Conservation (phyloP, 2,888 invertebrate genomes). For the Clitarchus hookeri region DNA sequence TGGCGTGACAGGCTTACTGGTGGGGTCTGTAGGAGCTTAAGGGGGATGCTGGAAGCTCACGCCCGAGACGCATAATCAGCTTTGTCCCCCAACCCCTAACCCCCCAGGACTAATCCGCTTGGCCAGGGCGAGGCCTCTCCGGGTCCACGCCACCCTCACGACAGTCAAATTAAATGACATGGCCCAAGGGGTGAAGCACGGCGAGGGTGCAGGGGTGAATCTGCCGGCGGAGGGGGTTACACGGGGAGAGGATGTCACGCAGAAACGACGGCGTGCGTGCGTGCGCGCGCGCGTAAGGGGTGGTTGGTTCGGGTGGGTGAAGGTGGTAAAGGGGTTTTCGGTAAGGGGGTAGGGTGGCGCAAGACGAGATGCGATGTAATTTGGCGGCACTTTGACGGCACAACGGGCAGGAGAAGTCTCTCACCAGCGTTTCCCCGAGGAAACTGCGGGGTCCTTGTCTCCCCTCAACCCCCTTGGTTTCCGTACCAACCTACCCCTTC, state of each 20-base stretch:
- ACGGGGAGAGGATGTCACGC: neutral
- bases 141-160: constrained; percentile 15
- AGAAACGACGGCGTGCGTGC: neutral
- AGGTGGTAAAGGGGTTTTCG: neutral
- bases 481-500: neutral
- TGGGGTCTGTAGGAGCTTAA: neutral
- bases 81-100: neutral
- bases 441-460: neutral
- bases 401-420: neutral
- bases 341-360: neutral
- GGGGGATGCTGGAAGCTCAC: neutral
- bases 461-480: neutral
- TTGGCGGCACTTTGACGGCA: constrained; percentile 21
- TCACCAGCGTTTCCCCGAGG: neutral
- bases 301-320: neutral
- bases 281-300: neutral
- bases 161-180: constrained; percentile 25
- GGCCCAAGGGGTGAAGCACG: neutral
- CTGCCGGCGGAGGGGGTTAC: neutral
- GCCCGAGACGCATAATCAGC: constrained; percentile 25
- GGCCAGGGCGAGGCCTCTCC: neutral
- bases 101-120: neutral
- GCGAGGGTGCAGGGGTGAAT: neutral
- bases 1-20: neutral
- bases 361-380: constrained; percentile 24